Percentiles rank a stretch among this genome's conserved stretches.
Conservation (phyloP, 2,797 vertebrate genomes). For the Mareca penelope region DNA sequence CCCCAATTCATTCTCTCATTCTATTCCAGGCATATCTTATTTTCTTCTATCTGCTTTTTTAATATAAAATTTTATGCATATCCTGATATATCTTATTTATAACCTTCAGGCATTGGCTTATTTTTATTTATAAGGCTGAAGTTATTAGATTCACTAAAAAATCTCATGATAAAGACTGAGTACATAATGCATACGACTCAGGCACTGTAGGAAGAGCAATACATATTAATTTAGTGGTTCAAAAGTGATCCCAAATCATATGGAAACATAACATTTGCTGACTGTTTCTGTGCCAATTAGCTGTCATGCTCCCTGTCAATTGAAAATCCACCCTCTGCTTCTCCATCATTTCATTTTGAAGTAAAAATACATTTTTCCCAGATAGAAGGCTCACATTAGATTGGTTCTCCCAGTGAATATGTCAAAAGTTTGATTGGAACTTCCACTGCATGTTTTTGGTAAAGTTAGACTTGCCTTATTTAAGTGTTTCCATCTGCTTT, state of each 20-base stretch:
- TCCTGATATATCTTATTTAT: neutral
- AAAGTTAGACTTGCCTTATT: neutral
- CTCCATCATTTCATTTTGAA: neutral
- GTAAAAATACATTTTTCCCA: neutral
- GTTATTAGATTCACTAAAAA: neutral
- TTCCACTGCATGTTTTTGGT: neutral
- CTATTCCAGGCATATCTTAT: neutral
- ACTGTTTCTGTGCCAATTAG: neutral
- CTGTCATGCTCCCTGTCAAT: neutral
- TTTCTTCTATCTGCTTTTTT: conserved; percentile 4
- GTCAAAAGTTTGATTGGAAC: neutral
- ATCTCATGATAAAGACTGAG: neutral
- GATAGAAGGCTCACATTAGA: neutral
- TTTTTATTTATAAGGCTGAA: conserved; percentile 9
- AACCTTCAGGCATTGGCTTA: neutral
- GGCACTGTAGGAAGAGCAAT: neutral
- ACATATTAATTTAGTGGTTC: neutral
- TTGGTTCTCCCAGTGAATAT: neutral
- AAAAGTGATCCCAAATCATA: neutral
- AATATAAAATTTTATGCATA: neutral
- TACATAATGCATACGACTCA: neutral
- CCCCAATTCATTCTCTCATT: neutral
- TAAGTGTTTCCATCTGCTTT: neutral
- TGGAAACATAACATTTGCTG: neutral
- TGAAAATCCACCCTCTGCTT: neutral